A percentile compares a stretch with the other conserved stretches of the same genome.
These are phyloP conservation scores for Nasonovia ribisnigri DNA, from an alignment of 2,888 invertebrate genomes.

Conservation along the genomic window DNA sequence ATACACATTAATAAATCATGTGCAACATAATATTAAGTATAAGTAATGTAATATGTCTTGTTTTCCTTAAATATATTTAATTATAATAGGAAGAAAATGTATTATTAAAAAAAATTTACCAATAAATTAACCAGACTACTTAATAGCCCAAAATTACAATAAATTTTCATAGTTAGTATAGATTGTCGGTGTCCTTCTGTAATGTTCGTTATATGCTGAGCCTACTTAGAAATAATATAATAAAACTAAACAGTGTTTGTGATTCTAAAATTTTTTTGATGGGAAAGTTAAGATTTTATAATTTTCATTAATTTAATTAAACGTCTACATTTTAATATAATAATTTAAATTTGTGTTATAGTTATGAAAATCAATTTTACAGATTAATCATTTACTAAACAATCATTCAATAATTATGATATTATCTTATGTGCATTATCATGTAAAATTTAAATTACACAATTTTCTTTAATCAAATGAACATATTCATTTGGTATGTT, in stretches of 20 bases:
- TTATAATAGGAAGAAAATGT: not conserved
- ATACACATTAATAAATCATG: not conserved
- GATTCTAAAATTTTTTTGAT: no score
- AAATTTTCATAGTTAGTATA: not conserved
- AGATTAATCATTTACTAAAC: no score
- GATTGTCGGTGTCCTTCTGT: not conserved
- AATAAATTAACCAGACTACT: not conserved
- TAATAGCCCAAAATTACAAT: not conserved
- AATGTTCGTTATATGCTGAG: not conserved
- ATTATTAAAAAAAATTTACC: not conserved
- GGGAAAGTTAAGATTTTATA: not conserved
- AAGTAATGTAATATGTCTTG: not conserved
- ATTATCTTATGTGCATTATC: not conserved
- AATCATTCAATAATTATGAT: not conserved
- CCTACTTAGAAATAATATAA: not conserved
- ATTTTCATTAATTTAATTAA: not conserved
- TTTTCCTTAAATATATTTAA: not conserved
- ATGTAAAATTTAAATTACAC: not conserved
- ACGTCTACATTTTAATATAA: not conserved
- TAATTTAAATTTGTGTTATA: not conserved
- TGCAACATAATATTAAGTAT: not conserved
- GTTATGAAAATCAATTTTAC: not conserved
- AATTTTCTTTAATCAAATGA: not conserved
- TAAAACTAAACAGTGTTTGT: not conserved
- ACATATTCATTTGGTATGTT: no score